phyloP scores from a whole-genome alignment of 2,113 vertebrate genomes.

The Pimephales promelas region DNA sequence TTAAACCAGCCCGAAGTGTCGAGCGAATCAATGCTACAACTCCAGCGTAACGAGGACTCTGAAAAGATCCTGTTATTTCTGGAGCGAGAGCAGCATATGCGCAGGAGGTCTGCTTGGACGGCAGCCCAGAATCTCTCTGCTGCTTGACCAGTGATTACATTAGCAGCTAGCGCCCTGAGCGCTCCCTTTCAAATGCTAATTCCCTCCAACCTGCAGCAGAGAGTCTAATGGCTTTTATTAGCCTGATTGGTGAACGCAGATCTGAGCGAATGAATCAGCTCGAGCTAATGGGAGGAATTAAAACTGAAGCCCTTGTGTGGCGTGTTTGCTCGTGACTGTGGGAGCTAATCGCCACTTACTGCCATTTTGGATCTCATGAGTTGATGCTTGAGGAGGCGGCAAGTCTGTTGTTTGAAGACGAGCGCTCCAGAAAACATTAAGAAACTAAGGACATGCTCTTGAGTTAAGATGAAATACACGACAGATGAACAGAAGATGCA shows the following conservation, averaged over 20 bases:
- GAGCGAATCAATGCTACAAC: background rate
- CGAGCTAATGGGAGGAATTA: conserved; percentile 19
- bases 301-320: background rate
- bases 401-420: background rate
- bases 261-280: conserved; percentile 17
- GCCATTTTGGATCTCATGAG: background rate
- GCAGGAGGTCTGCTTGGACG: conserved; percentile 1
- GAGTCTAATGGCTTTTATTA: conserved; percentile 32
- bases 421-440: background rate
- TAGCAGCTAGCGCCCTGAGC: background rate
- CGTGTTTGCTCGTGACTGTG: background rate
- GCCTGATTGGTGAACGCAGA: background rate
- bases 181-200: conserved; percentile 35
- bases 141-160: conserved; percentile 40
- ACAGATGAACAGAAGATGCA: background rate
- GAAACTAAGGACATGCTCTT: background rate
- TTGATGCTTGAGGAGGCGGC: background rate
- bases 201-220: background rate
- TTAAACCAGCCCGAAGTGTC: background rate
- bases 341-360: conserved; percentile 15
- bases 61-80: background rate
- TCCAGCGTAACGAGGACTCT: background rate
- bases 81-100: background rate
- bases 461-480: background rate
- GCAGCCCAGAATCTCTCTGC: conserved; percentile 7